phyloP scores from a whole-genome alignment of 2,888 invertebrate species.

The Spialia ferax region DNA sequence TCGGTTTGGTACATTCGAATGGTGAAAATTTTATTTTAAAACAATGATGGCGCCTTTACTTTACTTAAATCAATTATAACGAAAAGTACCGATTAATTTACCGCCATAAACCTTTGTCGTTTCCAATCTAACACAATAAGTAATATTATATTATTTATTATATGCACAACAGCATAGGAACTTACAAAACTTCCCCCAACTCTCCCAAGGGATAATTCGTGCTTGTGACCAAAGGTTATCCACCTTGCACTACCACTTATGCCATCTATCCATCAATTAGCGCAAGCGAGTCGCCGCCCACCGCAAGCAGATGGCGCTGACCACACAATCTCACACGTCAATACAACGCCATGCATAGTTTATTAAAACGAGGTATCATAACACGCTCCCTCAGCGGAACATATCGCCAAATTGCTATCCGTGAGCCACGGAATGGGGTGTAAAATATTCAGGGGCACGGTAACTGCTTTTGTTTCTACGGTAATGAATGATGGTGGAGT shows the following conservation, averaged over 20 bases:
- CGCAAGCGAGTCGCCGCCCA: background rate
- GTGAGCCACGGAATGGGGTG: constrained; percentile 67
- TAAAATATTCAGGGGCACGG: constrained; percentile 77
- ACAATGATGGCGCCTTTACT: too few species aligned
- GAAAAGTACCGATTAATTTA: too few species aligned
- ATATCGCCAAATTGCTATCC: constrained; percentile 76
- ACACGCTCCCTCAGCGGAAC: constrained; percentile 67
- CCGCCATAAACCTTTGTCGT: too few species aligned
- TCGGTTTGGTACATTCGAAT: too few species aligned
- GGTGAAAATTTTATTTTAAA: too few species aligned
- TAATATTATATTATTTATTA: too few species aligned
- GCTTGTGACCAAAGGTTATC: background rate
- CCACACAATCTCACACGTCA: constrained; percentile 59
- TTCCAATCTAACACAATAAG: too few species aligned
- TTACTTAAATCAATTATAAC: too few species aligned
- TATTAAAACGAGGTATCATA: constrained; percentile 69
- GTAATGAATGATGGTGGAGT: constrained; percentile 71
- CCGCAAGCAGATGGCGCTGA: constrained; percentile 65
- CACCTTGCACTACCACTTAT: background rate
- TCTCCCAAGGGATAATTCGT: too few species aligned
- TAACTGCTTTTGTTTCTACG: constrained; percentile 78
- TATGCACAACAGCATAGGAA: too few species aligned
- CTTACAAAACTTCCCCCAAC: too few species aligned
- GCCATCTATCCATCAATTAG: constrained; percentile 1
- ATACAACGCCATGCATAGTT: constrained; percentile 76